Base-by-base conservation (phyloP, 2,797 vertebrate species). In the Lagodon rhomboides region DNA sequence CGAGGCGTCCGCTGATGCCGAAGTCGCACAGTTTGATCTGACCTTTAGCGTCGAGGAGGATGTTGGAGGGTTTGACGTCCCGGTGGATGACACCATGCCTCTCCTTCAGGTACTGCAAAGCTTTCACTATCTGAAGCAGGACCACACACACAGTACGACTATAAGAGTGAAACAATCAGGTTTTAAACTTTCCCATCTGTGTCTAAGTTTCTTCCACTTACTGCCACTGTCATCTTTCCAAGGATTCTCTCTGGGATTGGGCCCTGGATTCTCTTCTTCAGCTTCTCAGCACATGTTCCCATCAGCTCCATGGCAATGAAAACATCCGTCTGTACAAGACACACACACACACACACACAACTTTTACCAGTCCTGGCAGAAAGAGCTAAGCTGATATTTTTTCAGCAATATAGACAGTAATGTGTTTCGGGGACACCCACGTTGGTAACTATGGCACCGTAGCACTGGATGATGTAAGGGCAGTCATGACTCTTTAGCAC, bases 231-330 rank as follows among this genome's bases (percentile, higher is more conserved):
- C 97, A 99, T 98, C 91, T 99, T 99, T 72, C 97, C 98, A 75
- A 99, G 93, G 90, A 99, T 99, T 59, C 95, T 93, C 93, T 98
- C 98, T 0, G 98, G 98, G 68, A 99, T 99, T 60, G 98, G 98
- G 0, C 97, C 98, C 87, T 98, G 97, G 89, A 99, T 97, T 63
- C 97, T 95, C 85, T 98, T 98, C 94, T 99, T 99, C 68, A 99
- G 95, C 92, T 99, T 99, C 93, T 99, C 98, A 0, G 98, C 98
- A 46, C 98, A 99, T 0, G 98, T 99, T 73, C 97, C 98, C 98
- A 99, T 99, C 73, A 99, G 94, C 93, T 99, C 98, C 98, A 99
- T 99, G 88, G 97, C 98, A 4, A 99, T 99, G 88, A 99, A 99
- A 49, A 99, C 98, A 12, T 99, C 98, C 0, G 98, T 99, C 98